Conservation (phyloP, 2,888 invertebrate genomes). For the Lapara coniferarum region DNA sequence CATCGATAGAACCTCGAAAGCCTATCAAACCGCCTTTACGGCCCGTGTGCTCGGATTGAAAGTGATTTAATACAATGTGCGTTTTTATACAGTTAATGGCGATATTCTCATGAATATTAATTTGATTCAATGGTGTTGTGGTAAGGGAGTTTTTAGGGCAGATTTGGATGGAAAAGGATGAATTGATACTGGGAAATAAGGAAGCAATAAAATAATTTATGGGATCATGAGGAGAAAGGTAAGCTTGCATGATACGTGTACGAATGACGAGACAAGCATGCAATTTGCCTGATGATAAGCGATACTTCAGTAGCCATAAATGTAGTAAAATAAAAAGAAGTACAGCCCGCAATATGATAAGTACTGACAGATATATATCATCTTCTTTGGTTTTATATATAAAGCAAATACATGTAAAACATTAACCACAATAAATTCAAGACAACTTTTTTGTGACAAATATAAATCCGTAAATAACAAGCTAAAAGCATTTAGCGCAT, state of each 20-base stretch:
- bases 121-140: neutral
- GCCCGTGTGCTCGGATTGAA: conserved; percentile 41
- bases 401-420: neutral
- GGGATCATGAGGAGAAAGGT: too few species aligned
- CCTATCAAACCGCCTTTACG: conserved; percentile 46
- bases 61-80: conserved; percentile 29
- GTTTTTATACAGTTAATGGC: conserved; percentile 22
- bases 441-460: neutral
- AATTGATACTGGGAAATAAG: too few species aligned
- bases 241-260: too few species aligned
- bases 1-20: conserved; percentile 63
- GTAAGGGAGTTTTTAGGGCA: neutral
- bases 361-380: too few species aligned
- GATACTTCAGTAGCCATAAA: too few species aligned
- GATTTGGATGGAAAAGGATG: too few species aligned
- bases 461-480: neutral
- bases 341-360: too few species aligned
- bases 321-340: too few species aligned
- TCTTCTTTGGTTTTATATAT: neutral
- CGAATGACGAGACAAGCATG: too few species aligned
- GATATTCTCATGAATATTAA: conserved; percentile 15
- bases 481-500: conserved; percentile 9
- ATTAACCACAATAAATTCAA: neutral
- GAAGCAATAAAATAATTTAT: too few species aligned
- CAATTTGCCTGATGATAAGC: too few species aligned